These are phyloP conservation scores for Choloepus hoffmanni DNA, from an alignment of 2,113 vertebrate genomes.

Conservation along the genomic window DNA sequence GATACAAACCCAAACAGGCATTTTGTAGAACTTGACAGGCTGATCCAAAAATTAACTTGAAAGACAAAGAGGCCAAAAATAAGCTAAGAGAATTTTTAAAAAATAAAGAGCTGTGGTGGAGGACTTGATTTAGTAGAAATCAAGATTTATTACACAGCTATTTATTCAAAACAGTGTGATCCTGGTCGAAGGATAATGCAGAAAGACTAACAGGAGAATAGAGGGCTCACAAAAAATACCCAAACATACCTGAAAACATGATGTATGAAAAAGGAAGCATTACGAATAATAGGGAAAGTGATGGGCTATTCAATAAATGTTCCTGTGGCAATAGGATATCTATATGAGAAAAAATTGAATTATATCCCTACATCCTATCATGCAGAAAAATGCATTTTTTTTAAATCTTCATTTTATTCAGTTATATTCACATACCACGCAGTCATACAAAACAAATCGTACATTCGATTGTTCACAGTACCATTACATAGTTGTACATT, in stretches of 20 bases:
- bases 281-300: background rate
- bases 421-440: too few species aligned
- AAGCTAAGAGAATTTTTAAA: constrained; percentile 11
- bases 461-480: too few species aligned
- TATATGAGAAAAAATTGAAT: constrained; percentile 3
- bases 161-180: background rate
- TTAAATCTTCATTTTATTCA: too few species aligned
- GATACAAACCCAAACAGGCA: background rate
- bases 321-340: background rate
- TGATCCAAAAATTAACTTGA: background rate
- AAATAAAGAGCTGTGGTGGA: background rate
- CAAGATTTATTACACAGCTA: background rate
- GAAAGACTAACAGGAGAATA: background rate
- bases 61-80: background rate
- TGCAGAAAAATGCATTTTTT: background rate
- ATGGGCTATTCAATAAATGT: background rate
- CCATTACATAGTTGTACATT: too few species aligned
- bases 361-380: background rate
- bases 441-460: too few species aligned
- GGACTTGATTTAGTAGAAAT: background rate
- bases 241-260: background rate
- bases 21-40: background rate
- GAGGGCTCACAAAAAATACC: background rate
- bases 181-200: background rate
- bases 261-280: background rate